Evolutionary conservation across 2,113 vertebrate species (phyloP).

Genomic region (Elaphurus davidianus): DNA sequence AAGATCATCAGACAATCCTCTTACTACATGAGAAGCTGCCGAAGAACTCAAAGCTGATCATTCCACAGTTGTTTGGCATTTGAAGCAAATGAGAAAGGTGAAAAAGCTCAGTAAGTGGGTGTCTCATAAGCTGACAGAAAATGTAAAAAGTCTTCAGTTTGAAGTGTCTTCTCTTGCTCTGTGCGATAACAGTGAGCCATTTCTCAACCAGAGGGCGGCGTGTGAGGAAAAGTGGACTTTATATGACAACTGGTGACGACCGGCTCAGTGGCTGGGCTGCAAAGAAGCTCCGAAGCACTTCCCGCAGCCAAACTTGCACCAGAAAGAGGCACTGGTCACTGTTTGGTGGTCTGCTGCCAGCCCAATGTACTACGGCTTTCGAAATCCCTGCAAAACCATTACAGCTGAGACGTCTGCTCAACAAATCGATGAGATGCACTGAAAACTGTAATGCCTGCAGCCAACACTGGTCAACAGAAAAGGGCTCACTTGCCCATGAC

Average conservation of each 20-base stretch:
- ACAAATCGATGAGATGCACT: neutral
- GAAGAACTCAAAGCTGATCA: neutral
- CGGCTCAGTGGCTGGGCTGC: neutral
- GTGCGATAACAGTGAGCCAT: neutral
- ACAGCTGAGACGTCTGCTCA: neutral
- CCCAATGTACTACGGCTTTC: fast-evolving
- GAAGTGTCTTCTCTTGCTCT: neutral
- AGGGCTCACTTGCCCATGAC: neutral
- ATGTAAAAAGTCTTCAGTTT: neutral
- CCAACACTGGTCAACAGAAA: neutral
- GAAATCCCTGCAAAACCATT: neutral
- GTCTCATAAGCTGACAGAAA: neutral
- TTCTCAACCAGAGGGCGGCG: neutral
- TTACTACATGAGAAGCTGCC: neutral
- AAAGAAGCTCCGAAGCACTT: neutral
- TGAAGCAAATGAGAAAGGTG: neutral
- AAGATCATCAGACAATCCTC: neutral
- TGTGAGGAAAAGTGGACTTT: neutral
- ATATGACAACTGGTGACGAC: neutral
- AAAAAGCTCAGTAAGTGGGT: neutral
- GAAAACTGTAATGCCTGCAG: neutral
- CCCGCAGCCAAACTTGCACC: neutral
- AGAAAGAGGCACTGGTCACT: neutral
- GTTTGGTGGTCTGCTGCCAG: neutral
- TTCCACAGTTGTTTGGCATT: neutral